These are phyloP conservation scores for Platycercus adscitus DNA, from an alignment of 2,113 vertebrate genomes.

Conservation along the genomic window DNA sequence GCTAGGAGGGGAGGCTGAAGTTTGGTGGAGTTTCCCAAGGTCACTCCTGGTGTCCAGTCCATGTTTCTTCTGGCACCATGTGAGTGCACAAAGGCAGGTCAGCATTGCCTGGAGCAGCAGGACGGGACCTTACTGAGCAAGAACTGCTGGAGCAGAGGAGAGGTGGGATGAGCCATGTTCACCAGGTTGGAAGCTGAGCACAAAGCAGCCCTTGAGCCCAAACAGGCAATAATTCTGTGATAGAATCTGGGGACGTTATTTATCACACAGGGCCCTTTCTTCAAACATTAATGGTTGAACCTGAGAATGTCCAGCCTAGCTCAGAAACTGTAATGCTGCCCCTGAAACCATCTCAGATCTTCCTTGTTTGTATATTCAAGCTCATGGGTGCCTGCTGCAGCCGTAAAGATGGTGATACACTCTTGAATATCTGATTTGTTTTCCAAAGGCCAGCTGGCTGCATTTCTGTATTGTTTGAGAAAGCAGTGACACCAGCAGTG, in stretches of 20 bases:
- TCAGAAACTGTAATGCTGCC: not conserved
- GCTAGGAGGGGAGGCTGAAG: not conserved
- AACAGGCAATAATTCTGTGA: not conserved
- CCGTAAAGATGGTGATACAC: not conserved
- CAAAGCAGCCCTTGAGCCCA: not conserved
- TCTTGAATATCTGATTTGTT: conserved; percentile 24
- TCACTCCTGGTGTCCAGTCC: not conserved
- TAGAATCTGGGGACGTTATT: not conserved
- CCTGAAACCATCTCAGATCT: not conserved
- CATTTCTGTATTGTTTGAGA: not conserved
- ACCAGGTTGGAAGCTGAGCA: not conserved
- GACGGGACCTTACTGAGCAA: not conserved
- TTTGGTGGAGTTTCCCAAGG: not conserved
- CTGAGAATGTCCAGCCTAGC: not conserved
- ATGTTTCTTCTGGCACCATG: not conserved
- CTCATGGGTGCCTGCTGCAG: not conserved
- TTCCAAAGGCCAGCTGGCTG: conserved; percentile 19
- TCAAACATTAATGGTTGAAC: not conserved
- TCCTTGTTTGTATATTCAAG: not conserved
- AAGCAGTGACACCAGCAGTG: not conserved
- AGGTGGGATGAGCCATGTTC: not conserved
- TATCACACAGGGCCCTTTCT: not conserved
- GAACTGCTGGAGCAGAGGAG: not conserved
- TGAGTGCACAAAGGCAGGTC: rapidly evolving
- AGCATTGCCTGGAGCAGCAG: not conserved